phyloP scores from a whole-genome alignment of 2,113 vertebrate genomes.

The Stercorarius parasiticus region DNA sequence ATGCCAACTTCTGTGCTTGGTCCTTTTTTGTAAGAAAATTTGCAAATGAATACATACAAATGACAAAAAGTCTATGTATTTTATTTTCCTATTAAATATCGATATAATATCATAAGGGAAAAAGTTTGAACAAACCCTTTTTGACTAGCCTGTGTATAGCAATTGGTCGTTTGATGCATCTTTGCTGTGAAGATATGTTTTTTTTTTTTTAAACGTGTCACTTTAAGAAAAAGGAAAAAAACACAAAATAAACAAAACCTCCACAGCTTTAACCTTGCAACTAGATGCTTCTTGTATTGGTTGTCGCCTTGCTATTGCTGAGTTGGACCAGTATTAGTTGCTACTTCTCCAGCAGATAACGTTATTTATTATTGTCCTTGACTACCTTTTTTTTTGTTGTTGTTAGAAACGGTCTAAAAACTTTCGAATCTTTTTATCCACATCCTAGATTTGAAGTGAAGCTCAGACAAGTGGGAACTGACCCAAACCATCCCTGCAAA shows the following conservation, averaged over 20 bases:
- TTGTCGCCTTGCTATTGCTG: constrained; percentile 48
- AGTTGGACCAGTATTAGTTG: constrained; percentile 70
- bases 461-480: constrained; percentile 14
- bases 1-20: constrained; percentile 85
- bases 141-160: constrained; percentile 63
- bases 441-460: neutral
- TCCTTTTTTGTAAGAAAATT: constrained; percentile 85
- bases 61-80: constrained; percentile 83
- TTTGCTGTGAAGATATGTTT: constrained; percentile 65
- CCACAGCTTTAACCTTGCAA: constrained; percentile 68
- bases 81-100: constrained; percentile 93
- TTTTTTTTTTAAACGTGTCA: constrained; percentile 31
- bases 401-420: neutral
- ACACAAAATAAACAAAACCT: constrained; percentile 36
- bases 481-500: neutral
- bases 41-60: constrained; percentile 85
- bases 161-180: constrained; percentile 38
- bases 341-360: neutral
- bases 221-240: constrained; percentile 24
- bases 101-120: constrained; percentile 75
- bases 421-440: neutral
- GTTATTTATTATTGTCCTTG: neutral
- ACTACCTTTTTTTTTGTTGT: neutral
- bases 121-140: constrained; percentile 76
- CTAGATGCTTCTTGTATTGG: constrained; percentile 63